A percentile compares a stretch with the other conserved stretches of the same genome.
Conservation (phyloP, 64 coral and sea anemone species). For the Pocillopora damicornis region DNA sequence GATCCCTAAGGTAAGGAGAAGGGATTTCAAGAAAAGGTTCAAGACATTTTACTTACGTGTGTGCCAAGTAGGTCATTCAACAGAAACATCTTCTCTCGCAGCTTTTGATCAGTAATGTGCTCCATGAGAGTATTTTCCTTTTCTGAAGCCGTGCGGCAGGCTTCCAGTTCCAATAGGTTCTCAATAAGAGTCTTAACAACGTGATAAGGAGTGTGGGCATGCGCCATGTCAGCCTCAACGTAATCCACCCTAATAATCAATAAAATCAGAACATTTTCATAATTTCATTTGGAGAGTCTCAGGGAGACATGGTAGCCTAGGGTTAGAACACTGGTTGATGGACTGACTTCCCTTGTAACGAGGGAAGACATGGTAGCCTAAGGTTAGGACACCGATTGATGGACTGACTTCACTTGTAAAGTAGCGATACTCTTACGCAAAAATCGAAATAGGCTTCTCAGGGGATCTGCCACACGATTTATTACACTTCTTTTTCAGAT, state of each 20-base stretch:
- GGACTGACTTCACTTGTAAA: too few relatives aligned
- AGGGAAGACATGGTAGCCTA: too few relatives aligned
- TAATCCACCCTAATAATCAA: constrained; percentile 74
- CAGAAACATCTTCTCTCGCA: constrained; percentile 76
- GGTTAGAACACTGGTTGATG: too few relatives aligned
- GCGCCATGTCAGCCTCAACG: constrained; percentile 96
- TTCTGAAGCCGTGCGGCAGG: constrained; percentile 62
- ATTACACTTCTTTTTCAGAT: not conserved
- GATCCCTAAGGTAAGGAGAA: too few relatives aligned
- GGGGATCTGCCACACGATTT: not conserved
- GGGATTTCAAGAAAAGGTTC: not conserved
- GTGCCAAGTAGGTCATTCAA: constrained; percentile 95
- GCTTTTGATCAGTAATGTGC: constrained; percentile 69
- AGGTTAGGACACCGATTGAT: too few relatives aligned
- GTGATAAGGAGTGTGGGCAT: constrained; percentile 94
- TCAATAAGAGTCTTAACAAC: constrained; percentile 85
- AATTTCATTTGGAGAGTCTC: not conserved
- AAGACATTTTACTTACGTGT: constrained; percentile 61
- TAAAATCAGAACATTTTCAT: not conserved
- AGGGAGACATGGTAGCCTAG: too few relatives aligned
- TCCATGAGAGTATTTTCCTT: constrained; percentile 75
- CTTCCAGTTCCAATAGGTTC: constrained; percentile 79
- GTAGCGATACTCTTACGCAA: too few relatives aligned
- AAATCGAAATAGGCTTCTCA: too few relatives aligned
- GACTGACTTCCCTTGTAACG: too few relatives aligned